Conservation (phyloP, 2,797 vertebrate genomes). For the Emydoidea blandingii region DNA sequence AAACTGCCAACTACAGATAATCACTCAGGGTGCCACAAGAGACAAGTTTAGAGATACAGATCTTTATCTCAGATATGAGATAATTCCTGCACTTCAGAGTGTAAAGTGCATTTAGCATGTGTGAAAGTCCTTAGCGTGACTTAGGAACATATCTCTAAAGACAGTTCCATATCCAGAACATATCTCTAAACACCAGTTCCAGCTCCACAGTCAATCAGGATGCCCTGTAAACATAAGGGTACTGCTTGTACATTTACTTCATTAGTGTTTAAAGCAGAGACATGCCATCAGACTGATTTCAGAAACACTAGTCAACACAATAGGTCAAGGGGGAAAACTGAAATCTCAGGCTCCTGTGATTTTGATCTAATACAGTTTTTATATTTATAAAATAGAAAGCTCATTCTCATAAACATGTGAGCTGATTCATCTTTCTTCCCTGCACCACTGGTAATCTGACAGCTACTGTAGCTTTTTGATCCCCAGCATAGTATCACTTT, state of each 20-base stretch:
- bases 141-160: not conserved
- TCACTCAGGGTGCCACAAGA: not conserved
- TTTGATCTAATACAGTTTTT: not conserved
- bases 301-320: not conserved
- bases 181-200: not conserved
- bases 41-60: not conserved
- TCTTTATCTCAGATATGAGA: not conserved
- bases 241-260: not conserved
- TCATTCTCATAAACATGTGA: not conserved
- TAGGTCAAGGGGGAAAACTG: not conserved
- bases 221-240: not conserved
- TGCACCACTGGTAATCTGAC: not conserved
- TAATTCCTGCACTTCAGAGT: not conserved
- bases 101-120: not conserved
- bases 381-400: not conserved
- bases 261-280: not conserved
- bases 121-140: not conserved
- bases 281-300: not conserved
- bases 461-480: not conserved
- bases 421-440: not conserved
- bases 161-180: no score
- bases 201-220: not conserved
- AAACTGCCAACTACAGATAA: not conserved
- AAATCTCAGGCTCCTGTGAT: not conserved
- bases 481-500: rapidly evolving